Conservation (phyloP, 2,113 vertebrate species). For the Rynchops niger region DNA sequence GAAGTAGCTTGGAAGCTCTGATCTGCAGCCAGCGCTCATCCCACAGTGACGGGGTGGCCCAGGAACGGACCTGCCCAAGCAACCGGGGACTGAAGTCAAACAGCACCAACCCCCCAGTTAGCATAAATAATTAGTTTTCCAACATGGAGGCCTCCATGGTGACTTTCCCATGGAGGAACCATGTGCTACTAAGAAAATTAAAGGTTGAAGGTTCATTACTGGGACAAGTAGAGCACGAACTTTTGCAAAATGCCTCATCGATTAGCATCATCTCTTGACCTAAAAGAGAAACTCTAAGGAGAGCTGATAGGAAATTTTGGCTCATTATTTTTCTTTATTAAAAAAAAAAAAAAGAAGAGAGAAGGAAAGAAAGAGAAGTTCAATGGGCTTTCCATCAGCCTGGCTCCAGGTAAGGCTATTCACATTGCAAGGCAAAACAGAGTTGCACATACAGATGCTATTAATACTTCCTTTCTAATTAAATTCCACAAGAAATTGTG, state of each 20-base stretch:
- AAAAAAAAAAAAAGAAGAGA: background rate
- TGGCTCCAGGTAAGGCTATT: background rate
- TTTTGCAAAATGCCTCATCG: conserved; percentile 49
- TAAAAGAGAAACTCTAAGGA: conserved; percentile 41
- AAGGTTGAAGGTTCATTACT: conserved; percentile 58
- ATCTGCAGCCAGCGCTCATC: background rate
- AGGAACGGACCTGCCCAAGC: background rate
- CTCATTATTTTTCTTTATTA: conserved; percentile 9
- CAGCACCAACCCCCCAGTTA: background rate
- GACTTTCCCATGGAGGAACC: background rate
- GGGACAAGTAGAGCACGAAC: conserved; percentile 52
- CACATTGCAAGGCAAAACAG: conserved; percentile 8
- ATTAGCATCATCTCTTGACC: conserved; percentile 47
- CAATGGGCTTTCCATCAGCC: background rate
- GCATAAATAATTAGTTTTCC: conserved; percentile 54
- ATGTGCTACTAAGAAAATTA: conserved; percentile 29
- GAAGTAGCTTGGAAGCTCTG: background rate
- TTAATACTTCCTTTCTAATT: conserved; percentile 73
- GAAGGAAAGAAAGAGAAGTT: background rate
- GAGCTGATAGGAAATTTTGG: background rate
- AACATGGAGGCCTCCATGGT: background rate
- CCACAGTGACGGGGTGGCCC: background rate
- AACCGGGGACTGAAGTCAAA: background rate
- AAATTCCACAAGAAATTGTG: conserved; percentile 68
- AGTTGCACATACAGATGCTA: conserved; percentile 46